Percentiles rank a stretch among this genome's conserved stretches.
phyloP scores from a whole-genome alignment of 2,888 invertebrate genomes.

The Pammene fasciana region DNA sequence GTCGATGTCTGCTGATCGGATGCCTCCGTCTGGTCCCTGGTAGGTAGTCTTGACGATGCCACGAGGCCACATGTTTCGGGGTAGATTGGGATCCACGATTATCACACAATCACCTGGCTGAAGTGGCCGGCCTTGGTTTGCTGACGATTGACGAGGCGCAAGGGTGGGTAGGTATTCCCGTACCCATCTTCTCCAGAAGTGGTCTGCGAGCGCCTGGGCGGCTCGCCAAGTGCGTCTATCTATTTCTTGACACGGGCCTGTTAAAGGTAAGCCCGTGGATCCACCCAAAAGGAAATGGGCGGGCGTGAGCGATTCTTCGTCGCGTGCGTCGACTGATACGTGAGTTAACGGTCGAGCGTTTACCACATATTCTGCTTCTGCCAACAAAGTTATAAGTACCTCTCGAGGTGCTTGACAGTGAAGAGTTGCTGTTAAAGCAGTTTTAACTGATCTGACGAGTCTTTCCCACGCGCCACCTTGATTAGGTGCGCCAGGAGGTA shows the following conservation, averaged over 20 bases:
- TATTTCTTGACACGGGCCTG: no score
- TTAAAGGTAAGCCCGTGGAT: background rate
- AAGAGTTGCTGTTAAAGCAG: no score
- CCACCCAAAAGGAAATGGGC: background rate
- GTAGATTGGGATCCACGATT: no score
- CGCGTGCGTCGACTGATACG: background rate
- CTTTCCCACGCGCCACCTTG: no score
- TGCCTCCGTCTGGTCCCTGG: background rate
- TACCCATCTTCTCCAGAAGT: slow-evolving; percentile 46
- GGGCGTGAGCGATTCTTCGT: background rate
- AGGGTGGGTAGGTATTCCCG: slow-evolving; percentile 46
- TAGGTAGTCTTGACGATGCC: background rate
- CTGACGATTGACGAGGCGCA: slow-evolving; percentile 39
- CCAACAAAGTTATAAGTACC: no score
- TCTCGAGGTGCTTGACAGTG: no score
- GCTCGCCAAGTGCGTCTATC: slow-evolving; percentile 27
- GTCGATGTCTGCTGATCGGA: background rate
- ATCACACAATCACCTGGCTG: no score
- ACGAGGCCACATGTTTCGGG: background rate
- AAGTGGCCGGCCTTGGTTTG: no score
- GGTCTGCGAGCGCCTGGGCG: slow-evolving; percentile 34
- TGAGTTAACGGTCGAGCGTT: background rate
- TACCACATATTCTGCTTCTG: no score
- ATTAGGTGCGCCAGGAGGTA: no score
- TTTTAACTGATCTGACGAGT: no score